Percentiles rank a stretch among this genome's conserved stretches.
Conservation (phyloP, 2,113 vertebrate species). For the Glaucomys volans region DNA sequence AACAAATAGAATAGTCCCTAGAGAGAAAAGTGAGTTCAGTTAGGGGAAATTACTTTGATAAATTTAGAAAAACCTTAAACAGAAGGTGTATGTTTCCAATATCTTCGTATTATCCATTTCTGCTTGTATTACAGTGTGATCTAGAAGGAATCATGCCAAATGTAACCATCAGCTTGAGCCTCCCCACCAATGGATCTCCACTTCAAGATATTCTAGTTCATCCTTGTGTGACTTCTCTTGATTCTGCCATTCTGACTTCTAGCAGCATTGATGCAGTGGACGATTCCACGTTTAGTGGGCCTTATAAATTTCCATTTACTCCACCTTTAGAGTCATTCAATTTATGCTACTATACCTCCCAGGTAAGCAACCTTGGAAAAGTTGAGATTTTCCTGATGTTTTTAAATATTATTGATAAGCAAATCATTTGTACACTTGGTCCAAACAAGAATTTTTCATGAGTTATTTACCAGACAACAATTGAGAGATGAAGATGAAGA, state of each 20-base stretch:
- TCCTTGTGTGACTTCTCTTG: slow-evolving; percentile 94
- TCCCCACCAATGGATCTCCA: slow-evolving; percentile 94
- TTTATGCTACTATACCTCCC: slow-evolving; percentile 95
- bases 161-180: slow-evolving; percentile 92
- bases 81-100: not conserved
- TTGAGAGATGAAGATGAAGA: slow-evolving; percentile 16
- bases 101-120: not conserved
- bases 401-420: not conserved
- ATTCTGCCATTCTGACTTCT: slow-evolving; percentile 93
- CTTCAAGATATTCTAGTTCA: slow-evolving; percentile 95
- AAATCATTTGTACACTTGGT: slow-evolving; percentile 27
- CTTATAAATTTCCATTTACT: slow-evolving; percentile 96
- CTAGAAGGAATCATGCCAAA: slow-evolving; percentile 94
- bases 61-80: slow-evolving; percentile 33
- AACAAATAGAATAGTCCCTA: not conserved
- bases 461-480: slow-evolving; percentile 37
- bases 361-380: slow-evolving; percentile 86
- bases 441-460: slow-evolving; percentile 36
- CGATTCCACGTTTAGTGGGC: slow-evolving; percentile 93
- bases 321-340: slow-evolving; percentile 94
- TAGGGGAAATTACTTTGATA: slow-evolving; percentile 20
- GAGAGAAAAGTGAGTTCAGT: slow-evolving; percentile 12
- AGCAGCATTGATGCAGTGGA: slow-evolving; percentile 91
- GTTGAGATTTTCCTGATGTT: slow-evolving; percentile 7
- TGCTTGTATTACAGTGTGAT: slow-evolving; percentile 90